phyloP scores from a whole-genome alignment of 2,113 vertebrate species.

The Cariama cristata region DNA sequence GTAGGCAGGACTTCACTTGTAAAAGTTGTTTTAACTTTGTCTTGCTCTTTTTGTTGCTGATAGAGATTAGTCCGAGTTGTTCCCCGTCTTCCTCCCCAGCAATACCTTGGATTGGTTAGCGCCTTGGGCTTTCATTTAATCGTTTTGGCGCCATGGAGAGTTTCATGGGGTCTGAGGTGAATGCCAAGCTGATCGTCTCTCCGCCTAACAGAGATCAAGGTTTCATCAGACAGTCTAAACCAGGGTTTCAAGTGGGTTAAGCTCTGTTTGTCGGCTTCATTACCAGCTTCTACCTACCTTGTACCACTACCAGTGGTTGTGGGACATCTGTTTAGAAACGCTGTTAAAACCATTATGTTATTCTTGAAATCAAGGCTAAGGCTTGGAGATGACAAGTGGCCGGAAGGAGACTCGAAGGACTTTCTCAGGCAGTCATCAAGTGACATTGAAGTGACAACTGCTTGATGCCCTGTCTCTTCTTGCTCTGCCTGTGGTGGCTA shows the following conservation, averaged over 20 bases:
- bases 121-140: background rate
- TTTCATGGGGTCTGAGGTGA: background rate
- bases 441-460: background rate
- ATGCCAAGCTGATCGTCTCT: background rate
- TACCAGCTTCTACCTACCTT: background rate
- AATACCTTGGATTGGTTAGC: background rate
- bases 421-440: background rate
- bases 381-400: background rate
- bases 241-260: background rate
- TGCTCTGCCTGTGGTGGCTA: background rate
- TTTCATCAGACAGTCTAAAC: background rate
- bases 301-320: background rate
- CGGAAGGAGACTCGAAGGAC: background rate
- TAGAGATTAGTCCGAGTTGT: background rate
- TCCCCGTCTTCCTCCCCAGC: background rate
- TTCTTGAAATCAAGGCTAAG: background rate
- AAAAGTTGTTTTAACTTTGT: background rate
- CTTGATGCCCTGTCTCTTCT: background rate
- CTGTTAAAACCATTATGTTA: background rate
- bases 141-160: accelerated
- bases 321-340: background rate
- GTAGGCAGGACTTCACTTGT: background rate
- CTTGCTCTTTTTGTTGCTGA: background rate
- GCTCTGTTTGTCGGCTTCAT: background rate
- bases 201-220: background rate